These are phyloP conservation scores for Stenotaenia linearis DNA, from an alignment of 2,888 invertebrate species.

Conservation along the genomic window DNA sequence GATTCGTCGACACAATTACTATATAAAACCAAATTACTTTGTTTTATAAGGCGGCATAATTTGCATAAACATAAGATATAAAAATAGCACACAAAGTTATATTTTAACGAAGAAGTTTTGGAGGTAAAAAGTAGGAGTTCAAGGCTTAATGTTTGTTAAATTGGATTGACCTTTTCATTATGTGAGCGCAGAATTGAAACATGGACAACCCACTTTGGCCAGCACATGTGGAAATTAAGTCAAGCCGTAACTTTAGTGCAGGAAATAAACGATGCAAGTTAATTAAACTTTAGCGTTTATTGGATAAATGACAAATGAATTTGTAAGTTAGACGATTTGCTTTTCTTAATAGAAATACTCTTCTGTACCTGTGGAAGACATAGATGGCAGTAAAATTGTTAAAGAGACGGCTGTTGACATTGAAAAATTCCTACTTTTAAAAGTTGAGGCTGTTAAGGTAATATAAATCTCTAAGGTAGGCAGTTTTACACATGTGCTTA, in stretches of 20 bases:
- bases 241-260: neutral
- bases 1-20: neutral
- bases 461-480: slow-evolving; percentile 49
- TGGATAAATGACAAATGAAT: no score
- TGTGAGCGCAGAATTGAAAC: neutral
- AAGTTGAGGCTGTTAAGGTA: slow-evolving; percentile 85
- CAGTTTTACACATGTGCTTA: no score
- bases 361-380: slow-evolving; percentile 58
- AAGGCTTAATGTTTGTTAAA: neutral
- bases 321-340: neutral
- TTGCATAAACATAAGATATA: no score
- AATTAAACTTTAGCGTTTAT: no score
- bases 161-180: neutral
- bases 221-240: neutral
- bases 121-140: neutral
- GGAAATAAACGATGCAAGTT: neutral
- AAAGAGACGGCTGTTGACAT: slow-evolving; percentile 73
- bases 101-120: no score
- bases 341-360: neutral
- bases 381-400: slow-evolving; percentile 72
- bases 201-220: slow-evolving; percentile 5
- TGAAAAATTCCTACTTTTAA: slow-evolving; percentile 74
- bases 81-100: no score
- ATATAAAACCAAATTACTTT: neutral
- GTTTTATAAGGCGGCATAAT: no score